A percentile compares a stretch with the other conserved stretches of the same genome.
Evolutionary conservation across 1,140 invertebrate genomes (phyloP).

Genomic region (Wiebesia pumilae): DNA sequence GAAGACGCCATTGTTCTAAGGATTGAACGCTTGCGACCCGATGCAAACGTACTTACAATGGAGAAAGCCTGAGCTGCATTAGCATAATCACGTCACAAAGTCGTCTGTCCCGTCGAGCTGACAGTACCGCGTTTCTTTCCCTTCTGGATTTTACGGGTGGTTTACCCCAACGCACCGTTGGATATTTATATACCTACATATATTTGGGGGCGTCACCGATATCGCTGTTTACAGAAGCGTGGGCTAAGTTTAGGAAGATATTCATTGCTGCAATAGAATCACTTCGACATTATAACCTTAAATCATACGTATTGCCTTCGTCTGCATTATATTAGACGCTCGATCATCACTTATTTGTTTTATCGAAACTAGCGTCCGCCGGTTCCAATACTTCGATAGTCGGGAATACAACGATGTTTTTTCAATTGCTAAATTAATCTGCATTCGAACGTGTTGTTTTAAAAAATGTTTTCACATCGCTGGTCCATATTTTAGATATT

Average conservation of each 20-base stretch:
- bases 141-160: constrained; percentile 53
- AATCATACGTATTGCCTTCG: background rate
- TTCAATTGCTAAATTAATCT: too few relatives aligned
- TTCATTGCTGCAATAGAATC: constrained; percentile 51
- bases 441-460: too few relatives aligned
- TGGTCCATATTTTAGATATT: too few relatives aligned
- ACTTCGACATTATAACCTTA: background rate
- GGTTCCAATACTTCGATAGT: too few relatives aligned
- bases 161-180: constrained; percentile 37
- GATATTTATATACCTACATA: background rate
- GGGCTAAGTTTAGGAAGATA: constrained; percentile 29
- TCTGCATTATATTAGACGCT: background rate
- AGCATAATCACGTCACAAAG: constrained; percentile 21
- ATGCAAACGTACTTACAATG: constrained; percentile 16
- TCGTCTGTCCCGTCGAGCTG: background rate
- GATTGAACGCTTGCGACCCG: background rate
- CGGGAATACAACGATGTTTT: too few relatives aligned
- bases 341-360: too few relatives aligned
- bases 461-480: too few relatives aligned
- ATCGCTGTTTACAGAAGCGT: constrained; percentile 43
- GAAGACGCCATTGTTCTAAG: constrained; percentile 25
- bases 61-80: background rate
- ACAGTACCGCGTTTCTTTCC: constrained; percentile 18
- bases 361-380: too few relatives aligned
- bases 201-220: constrained; percentile 41